These are phyloP conservation scores for Enteromius paludinosus DNA, from an alignment of 2,797 vertebrate species.

Conservation along the genomic window DNA sequence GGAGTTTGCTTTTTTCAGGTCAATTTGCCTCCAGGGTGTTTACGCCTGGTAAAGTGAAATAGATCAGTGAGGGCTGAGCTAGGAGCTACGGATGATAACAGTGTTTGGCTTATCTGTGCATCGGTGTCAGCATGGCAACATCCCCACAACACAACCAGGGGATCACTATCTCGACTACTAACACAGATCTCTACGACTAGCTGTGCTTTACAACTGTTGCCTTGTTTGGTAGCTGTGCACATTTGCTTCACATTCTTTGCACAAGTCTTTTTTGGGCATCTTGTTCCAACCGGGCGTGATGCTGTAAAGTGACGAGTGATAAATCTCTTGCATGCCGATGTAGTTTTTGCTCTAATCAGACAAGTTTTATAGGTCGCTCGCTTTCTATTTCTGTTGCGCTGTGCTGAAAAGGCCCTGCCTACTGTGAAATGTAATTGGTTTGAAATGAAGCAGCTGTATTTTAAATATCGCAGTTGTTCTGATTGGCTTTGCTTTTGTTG, in stretches of 20 bases:
- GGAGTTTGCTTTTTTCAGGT: conserved; percentile 76
- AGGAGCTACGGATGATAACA: conserved; percentile 41
- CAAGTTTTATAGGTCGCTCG: conserved; percentile 25
- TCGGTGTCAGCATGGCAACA: conserved; percentile 19
- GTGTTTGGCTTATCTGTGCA: conserved; percentile 49
- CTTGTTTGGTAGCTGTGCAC: not conserved
- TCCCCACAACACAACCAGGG: conserved; percentile 1
- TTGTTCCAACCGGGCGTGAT: not conserved
- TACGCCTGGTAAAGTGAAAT: conserved; percentile 73
- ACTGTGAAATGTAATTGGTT: not conserved
- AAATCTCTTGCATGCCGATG: conserved; percentile 19
- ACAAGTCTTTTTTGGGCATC: not conserved
- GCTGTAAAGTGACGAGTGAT: conserved; percentile 8
- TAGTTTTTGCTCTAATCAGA: conserved; percentile 19
- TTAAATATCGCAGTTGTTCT: not conserved
- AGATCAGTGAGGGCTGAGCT: conserved; percentile 44
- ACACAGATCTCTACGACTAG: not conserved
- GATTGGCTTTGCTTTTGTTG: not conserved
- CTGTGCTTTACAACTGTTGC: not conserved
- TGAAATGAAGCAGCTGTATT: not conserved
- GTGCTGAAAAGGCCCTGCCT: not conserved
- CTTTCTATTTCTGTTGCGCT: conserved; percentile 18
- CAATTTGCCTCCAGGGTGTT: conserved; percentile 75
- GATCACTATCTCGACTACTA: conserved; percentile 29
- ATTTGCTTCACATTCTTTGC: not conserved